A percentile compares a stretch with the other conserved stretches of the same genome.
These are phyloP conservation scores for Tachypleus tridentatus DNA, from an alignment of 1,140 invertebrate genomes.

Conservation along the genomic window DNA sequence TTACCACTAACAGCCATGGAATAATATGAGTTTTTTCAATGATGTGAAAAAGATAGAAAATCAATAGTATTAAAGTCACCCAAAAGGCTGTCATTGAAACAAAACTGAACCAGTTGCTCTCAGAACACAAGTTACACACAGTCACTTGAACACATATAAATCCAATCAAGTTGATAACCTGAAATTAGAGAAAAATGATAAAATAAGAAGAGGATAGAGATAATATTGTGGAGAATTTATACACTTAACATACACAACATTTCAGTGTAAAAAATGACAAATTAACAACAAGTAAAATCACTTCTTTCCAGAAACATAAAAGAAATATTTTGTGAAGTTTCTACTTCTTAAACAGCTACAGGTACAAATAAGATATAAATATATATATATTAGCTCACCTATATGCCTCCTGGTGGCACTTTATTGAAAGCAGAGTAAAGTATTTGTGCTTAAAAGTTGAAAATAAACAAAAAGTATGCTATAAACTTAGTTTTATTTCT, in stretches of 20 bases:
- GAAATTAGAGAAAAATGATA: constrained; percentile 29
- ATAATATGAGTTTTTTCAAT: constrained; percentile 71
- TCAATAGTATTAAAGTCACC: constrained; percentile 65
- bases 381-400: too few relatives aligned
- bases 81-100: constrained; percentile 73
- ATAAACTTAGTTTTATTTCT: too few relatives aligned
- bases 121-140: background rate
- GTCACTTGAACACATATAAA: constrained; percentile 59
- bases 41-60: constrained; percentile 71
- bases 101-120: constrained; percentile 56
- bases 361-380: too few relatives aligned
- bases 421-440: too few relatives aligned
- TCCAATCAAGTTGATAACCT: constrained; percentile 62
- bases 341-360: too few relatives aligned
- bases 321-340: too few relatives aligned
- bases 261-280: background rate
- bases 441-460: too few relatives aligned
- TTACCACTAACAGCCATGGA: constrained; percentile 74
- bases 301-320: too few relatives aligned
- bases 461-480: too few relatives aligned
- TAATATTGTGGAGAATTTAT: constrained; percentile 1
- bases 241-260: background rate
- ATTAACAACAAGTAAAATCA: too few relatives aligned
- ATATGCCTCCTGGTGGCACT: too few relatives aligned
- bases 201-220: background rate